Evolutionary conservation across 2,888 invertebrate genomes (phyloP).

Genomic region (Beris morrisii): DNA sequence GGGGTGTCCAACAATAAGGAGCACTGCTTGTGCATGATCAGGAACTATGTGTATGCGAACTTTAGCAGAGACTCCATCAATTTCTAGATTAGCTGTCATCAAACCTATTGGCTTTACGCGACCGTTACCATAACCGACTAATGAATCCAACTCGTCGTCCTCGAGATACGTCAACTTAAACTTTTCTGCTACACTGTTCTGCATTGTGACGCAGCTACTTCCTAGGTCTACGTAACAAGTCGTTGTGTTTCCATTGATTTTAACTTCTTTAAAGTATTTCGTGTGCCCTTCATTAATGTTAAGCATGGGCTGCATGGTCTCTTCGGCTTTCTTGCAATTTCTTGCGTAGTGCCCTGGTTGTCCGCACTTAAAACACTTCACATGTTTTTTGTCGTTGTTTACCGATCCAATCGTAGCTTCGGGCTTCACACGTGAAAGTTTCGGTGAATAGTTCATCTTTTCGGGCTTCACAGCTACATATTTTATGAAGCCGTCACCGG

Average conservation of each 20-base stretch:
- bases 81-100: slow-evolving; percentile 2
- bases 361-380: slow-evolving; percentile 9
- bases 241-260: neutral
- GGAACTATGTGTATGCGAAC: slow-evolving; percentile 9
- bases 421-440: too few species aligned
- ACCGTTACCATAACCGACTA: slow-evolving; percentile 9
- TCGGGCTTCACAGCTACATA: neutral
- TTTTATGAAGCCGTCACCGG: neutral
- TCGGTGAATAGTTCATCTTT: neutral
- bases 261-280: neutral
- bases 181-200: slow-evolving; percentile 1
- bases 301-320: too few species aligned
- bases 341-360: slow-evolving; percentile 11
- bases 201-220: slow-evolving; percentile 13
- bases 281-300: neutral
- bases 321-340: neutral
- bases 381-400: neutral
- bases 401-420: too few species aligned
- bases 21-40: neutral
- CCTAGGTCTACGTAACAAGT: slow-evolving; percentile 9
- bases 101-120: neutral
- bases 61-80: slow-evolving; percentile 7
- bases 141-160: neutral
- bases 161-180: neutral
- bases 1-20: slow-evolving; percentile 7